Base-by-base conservation (phyloP, 53 echinoderm and acorn worm species). In the Stichopus horrens region DNA sequence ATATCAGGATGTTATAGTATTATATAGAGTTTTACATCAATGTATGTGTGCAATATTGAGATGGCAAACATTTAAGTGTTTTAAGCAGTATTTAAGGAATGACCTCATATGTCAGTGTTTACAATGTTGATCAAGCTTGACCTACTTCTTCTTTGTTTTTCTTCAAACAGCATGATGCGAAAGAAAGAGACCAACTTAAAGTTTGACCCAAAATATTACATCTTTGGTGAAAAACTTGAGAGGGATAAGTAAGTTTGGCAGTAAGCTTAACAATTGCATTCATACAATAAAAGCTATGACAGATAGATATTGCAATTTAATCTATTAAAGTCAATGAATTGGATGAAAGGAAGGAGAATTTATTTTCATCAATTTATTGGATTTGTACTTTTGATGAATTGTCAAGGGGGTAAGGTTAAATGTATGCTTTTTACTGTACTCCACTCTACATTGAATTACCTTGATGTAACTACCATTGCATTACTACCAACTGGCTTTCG, bases 191-290 rank as follows among this genome's bases (percentile, higher is more conserved):
- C 68, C 68, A 80, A 88, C 21, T 93, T 96, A 54, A 97, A 97
- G 86, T 97, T 94, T 91, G 97, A 97, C 73, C 92, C 92, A 9
- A 97, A 95, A 52, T 97, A 95, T 73, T 97, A 97, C 56, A 83
- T 97, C 74, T 97, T 97, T 93, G 97, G 97, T 63, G 97, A 97
- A 73, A 97, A 92, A 88, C 94, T 92, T 56, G 97, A 97, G 67
- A 92, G 79, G 80, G 94, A 96, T 81, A 94, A 87, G 96, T 96
- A 66, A 96, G 96, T 94, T 7, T 52, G 19, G 19, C 19, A 11
- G 11, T 59, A 11, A 2, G 11, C 59, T 59, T 59, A 59, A 2
- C 37, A 37, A 2, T 2, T 2, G 37, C 2, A 37, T 37, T 37
- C 37, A 37, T 1, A 37, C 37, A 37, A 37, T 37, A 37, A 37